Base-by-base conservation (phyloP, 35 echinoderm and acorn worm species). In the Patiria miniata region DNA sequence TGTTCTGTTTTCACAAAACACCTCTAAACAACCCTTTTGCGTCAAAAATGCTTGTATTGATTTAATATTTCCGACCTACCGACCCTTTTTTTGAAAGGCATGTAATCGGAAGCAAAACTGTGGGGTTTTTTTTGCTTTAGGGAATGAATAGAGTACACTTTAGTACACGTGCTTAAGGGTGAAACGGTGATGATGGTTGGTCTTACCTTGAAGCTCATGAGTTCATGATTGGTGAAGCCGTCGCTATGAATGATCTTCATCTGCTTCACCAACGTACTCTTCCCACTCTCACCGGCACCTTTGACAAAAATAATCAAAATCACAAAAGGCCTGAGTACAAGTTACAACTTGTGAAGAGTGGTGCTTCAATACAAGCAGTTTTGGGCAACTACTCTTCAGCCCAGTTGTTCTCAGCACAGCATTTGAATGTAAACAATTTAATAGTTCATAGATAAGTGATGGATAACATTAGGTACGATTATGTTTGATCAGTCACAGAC, bases 241-340 rank as follows among this genome's bases (percentile, higher is more conserved):
- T 98, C 89, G 77, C 92, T 94, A 77, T 98, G 95, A 36, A 98
- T 98, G 55, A 98, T 98, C 80, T 98, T 98, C 95, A 98, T 98
- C 87, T 98, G 95, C 65, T 98, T 98, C 38, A 98, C 95, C 37
- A 98, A 53, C 19, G 95, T 98, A 79, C 95, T 98, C 68, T 98
- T 98, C 16, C 95, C 95, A 78, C 95, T 98, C 50, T 98, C 95
- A 40, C 95, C 95, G 69, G 95, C 95, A 86, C 95, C 95, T 98
- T 33, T 32, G 36, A 83, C 14, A 83, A 58, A 84, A 17, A 56
- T 85, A 89, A 80, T n/a, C n/a, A n/a, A n/a, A n/a, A n/a, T n/a
- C n/a, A n/a, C 44, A 81, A 83, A 76, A 53, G 7, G 6, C 28
- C 9, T 14, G 39, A 3, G 21, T 50, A 2, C 15, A 18, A 12